phyloP scores from a whole-genome alignment of 2,888 invertebrate genomes.

The Operophtera brumata region DNA sequence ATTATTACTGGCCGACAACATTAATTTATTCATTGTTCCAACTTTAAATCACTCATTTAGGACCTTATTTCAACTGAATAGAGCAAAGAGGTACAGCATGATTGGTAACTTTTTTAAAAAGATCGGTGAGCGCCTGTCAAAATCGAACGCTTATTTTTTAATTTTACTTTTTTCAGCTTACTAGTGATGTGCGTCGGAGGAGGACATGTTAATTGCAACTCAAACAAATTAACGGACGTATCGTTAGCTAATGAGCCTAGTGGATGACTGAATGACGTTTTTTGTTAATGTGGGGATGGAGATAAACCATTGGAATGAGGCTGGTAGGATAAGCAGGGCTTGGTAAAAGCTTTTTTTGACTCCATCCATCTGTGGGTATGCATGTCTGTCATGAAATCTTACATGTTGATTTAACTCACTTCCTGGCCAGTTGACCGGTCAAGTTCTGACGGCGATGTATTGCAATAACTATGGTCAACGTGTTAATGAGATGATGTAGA shows the following conservation, averaged over 20 bases:
- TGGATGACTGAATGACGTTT: conserved; percentile 35
- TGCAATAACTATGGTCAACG: too few species aligned
- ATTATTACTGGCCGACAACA: conserved; percentile 44
- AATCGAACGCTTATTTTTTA: conserved; percentile 37
- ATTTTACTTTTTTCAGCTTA: conserved; percentile 38
- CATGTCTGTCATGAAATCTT: too few species aligned
- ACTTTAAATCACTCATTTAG: conserved; percentile 27
- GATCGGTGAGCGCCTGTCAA: conserved; percentile 47
- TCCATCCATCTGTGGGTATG: not conserved
- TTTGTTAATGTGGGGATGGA: conserved; percentile 22
- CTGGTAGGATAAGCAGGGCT: conserved; percentile 13
- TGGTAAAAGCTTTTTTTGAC: conserved; percentile 3
- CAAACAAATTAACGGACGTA: conserved; percentile 74
- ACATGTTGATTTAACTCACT: too few species aligned
- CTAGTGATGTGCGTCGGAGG: conserved; percentile 53
- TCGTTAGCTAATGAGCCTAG: conserved; percentile 66
- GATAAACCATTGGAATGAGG: conserved; percentile 25
- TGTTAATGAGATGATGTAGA: too few species aligned
- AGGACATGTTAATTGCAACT: conserved; percentile 74
- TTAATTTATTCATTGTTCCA: conserved; percentile 33
- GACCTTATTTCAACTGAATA: conserved; percentile 41
- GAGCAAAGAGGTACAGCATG: conserved; percentile 30
- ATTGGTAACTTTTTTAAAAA: conserved; percentile 40
- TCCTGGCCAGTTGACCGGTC: too few species aligned
- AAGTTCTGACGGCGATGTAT: too few species aligned